These are phyloP conservation scores for Tetragonisca angustula DNA, from an alignment of 2,888 invertebrate species.

Conservation along the genomic window DNA sequence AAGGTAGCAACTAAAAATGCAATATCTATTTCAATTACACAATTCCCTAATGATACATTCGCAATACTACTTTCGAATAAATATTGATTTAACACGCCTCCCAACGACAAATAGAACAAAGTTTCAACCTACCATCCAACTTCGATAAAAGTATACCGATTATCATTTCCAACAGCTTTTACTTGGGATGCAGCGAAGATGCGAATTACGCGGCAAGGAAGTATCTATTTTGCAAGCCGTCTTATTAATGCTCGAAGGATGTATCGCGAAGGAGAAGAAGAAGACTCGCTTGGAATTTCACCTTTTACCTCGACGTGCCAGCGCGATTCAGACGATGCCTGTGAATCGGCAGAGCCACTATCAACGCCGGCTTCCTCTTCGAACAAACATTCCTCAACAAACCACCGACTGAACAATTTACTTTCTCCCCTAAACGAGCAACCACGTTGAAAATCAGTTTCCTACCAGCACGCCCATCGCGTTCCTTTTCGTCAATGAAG, in stretches of 20 bases:
- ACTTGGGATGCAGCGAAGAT: not conserved
- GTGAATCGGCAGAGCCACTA: conserved; percentile 25
- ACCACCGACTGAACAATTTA: conserved; percentile 2
- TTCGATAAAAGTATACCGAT: too few species aligned
- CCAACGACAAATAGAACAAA: too few species aligned
- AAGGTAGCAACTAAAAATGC: too few species aligned
- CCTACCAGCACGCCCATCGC: not conserved
- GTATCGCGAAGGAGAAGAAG: conserved; percentile 35
- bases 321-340: conserved; percentile 23
- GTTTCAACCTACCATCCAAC: too few species aligned
- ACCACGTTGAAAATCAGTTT: not conserved
- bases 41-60: too few species aligned
- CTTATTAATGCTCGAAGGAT: conserved; percentile 47
- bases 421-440: conserved; percentile 10
- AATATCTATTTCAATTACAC: too few species aligned
- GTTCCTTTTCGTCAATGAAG: not conserved
- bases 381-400: not conserved
- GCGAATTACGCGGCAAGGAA: conserved; percentile 44
- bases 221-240: conserved; percentile 35
- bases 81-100: too few species aligned
- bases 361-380: not conserved
- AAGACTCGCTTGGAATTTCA: conserved; percentile 60
- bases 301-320: conserved; percentile 57
- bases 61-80: too few species aligned
- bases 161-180: too few species aligned